These are phyloP conservation scores for Pseudococcus viburni DNA, from an alignment of 2,888 invertebrate species.

Conservation along the genomic window DNA sequence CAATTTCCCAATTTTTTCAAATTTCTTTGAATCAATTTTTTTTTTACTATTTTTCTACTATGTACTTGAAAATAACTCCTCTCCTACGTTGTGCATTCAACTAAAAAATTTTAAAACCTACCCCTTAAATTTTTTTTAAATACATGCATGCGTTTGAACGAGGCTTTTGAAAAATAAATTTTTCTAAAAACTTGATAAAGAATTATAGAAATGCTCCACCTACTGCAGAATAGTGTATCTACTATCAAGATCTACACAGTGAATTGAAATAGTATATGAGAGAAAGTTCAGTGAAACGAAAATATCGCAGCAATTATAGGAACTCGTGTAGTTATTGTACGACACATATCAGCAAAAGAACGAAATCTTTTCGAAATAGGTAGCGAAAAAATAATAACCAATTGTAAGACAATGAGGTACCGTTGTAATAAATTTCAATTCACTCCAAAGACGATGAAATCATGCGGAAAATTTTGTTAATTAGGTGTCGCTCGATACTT, in stretches of 20 bases:
- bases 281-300: not conserved
- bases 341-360: slow-evolving; percentile 5
- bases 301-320: not conserved
- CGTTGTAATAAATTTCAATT: not conserved
- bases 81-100: no score
- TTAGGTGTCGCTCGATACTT: not conserved
- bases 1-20: no score
- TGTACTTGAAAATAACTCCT: no score
- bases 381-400: slow-evolving; percentile 26
- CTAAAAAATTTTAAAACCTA: no score
- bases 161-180: no score
- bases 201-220: not conserved
- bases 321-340: not conserved
- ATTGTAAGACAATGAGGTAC: not conserved
- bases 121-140: no score
- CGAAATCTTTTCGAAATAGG: not conserved
- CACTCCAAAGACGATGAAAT: not conserved
- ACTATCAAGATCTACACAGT: not conserved
- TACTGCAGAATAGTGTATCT: not conserved
- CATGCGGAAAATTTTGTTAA: slow-evolving; percentile 34
- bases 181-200: not conserved
- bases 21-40: no score
- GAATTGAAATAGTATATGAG: not conserved
- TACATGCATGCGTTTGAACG: no score
- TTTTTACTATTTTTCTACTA: no score